phyloP scores from a whole-genome alignment of 2,888 invertebrate genomes.

The Caenorhabditis sinica region DNA sequence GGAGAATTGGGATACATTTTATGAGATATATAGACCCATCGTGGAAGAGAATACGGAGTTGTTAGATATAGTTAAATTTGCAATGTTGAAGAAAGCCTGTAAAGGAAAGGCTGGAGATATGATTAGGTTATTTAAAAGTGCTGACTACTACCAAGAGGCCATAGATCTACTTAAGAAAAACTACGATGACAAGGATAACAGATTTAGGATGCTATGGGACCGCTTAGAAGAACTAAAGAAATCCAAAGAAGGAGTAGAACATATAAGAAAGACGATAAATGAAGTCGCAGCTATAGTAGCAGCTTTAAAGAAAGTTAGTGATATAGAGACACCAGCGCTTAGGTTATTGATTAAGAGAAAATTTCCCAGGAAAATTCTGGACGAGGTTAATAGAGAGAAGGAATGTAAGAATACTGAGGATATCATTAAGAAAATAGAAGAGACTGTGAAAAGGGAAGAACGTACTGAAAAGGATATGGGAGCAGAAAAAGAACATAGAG shows the following conservation, averaged over 20 bases:
- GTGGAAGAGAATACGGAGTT: neutral
- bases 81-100: no score
- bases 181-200: neutral
- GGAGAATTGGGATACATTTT: no score
- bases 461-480: no score
- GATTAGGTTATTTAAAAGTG: neutral
- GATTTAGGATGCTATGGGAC: neutral
- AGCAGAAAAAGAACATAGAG: no score
- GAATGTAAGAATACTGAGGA: no score
- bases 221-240: neutral
- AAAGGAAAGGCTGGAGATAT: no score
- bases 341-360: no score
- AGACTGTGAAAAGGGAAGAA: no score
- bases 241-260: neutral
- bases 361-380: no score
- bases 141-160: neutral
- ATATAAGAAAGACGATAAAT: neutral
- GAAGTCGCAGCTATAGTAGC: constrained; percentile 2
- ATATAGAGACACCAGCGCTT: no score
- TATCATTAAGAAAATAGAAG: no score
- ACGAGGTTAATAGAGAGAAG: no score
- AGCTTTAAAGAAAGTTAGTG: neutral
- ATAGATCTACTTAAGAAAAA: constrained; percentile 1
- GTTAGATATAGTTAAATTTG: neutral
- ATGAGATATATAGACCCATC: neutral